phyloP scores from a whole-genome alignment of 2,797 vertebrate genomes.

The Darevskia nairensis region DNA sequence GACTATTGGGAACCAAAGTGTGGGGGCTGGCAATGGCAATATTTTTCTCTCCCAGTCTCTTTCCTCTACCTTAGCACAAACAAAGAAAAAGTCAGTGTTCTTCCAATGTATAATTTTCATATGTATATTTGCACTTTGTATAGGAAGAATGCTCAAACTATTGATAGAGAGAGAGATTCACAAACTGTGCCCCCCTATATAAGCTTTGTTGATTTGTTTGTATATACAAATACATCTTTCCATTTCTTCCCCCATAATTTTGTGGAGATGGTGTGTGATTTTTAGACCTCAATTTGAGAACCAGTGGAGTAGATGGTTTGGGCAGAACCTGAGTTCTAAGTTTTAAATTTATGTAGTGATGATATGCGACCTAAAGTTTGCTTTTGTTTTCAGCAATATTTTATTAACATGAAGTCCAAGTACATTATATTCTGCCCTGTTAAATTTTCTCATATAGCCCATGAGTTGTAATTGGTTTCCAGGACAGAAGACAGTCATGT shows the following conservation, averaged over 20 bases:
- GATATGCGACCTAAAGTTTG: background rate
- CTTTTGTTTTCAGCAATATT: background rate
- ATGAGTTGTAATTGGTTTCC: constrained; percentile 3
- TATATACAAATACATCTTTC: background rate
- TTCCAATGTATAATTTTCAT: background rate
- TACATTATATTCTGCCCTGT: background rate
- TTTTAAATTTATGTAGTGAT: background rate
- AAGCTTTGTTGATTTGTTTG: background rate
- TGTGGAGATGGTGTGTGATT: background rate
- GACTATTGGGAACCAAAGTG: no score
- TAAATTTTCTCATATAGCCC: background rate
- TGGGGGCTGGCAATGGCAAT: no score
- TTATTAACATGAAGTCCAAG: background rate
- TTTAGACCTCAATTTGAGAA: background rate
- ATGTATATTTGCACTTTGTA: background rate
- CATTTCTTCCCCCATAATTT: background rate
- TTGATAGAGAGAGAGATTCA: background rate
- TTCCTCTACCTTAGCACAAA: no score
- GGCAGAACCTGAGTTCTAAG: background rate
- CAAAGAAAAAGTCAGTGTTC: no score
- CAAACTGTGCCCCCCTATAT: no score
- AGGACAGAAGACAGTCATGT: constrained; percentile 22
- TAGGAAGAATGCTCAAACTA: background rate
- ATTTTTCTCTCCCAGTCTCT: no score
- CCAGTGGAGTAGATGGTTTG: background rate